Conservation (phyloP, 2,888 invertebrate genomes). For the Brenthis daphne region DNA sequence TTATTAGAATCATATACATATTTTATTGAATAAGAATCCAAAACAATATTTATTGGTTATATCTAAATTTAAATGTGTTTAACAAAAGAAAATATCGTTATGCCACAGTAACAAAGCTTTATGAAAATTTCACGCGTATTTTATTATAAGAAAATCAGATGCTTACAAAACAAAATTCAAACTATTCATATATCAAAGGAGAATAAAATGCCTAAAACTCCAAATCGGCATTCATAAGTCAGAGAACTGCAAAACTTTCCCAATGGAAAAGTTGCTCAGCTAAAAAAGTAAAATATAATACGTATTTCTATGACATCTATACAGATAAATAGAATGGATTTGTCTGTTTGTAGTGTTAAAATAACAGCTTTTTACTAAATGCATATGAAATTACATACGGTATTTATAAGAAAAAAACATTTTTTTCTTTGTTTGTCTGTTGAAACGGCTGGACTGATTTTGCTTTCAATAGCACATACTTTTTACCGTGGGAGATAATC, state of each 20-base stretch:
- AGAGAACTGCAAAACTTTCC: constrained; percentile 2
- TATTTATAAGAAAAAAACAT: too few species aligned
- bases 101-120: not conserved
- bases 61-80: not conserved
- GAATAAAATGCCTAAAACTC: constrained; percentile 9
- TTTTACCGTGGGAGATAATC: too few species aligned
- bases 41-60: not conserved
- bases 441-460: too few species aligned
- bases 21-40: not conserved
- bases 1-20: not conserved
- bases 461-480: too few species aligned
- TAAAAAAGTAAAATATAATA: not conserved
- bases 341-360: too few species aligned
- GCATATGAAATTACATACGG: too few species aligned
- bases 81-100: not conserved
- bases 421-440: too few species aligned
- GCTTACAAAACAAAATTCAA: constrained; percentile 8
- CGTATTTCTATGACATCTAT: not conserved
- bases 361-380: too few species aligned
- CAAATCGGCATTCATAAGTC: constrained; percentile 12
- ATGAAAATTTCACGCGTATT: constrained; percentile 6
- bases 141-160: not conserved
- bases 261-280: constrained; percentile 7
- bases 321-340: not conserved
- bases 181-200: constrained; percentile 10